Evolutionary conservation across 2,113 vertebrate species (phyloP), one percentile per base, ranked within the genome.

Genomic region (Anseranas semipalmata): DNA sequence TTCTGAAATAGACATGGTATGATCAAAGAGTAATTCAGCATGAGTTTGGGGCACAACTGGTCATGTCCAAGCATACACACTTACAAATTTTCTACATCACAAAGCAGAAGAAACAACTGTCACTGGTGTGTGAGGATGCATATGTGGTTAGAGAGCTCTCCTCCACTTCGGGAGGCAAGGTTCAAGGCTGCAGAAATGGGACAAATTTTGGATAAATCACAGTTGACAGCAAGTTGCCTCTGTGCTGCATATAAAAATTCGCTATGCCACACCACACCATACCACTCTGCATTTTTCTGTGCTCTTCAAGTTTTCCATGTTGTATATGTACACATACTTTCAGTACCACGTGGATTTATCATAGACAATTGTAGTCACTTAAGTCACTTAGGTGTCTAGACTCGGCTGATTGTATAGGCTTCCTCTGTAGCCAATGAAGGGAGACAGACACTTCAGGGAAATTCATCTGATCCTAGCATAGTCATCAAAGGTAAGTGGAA

Each of bases 171-270:
- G 43, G 35, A 89, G 55, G 46, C 28, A 77, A 83, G n/a, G 60
- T n/a, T 84, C 67, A 65, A 76, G 67, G 80, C 56, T 59, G 63
- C 55, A 95, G 62, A 81, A 95, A 83, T 41, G 32, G 13, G 46
- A 89, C 14, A 46, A 75, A 59, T 60, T 3, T 74, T n/a, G 35
- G 30, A 84, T 58, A 81, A 88, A 35, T 5, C 67, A 48, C 41
- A 60, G n/a, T 5, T 60, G 48, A 50, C 55, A 83, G 41, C 33
- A 50, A 55, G 48, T 22, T 82, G 43, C 43, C 67, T 56, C 30
- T 39, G 48, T 1, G 2, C 20, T 92, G 22, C 53, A 24, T 43
- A 10, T 28, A 56, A 60, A 88, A 86, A 45, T 45, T 50, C 28
- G 33, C 50, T 53, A 10, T 33, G 48, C 20, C 37, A 65, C 39